Conservation (phyloP, 1,140 invertebrate genomes). For the Tribolium castaneum region DNA sequence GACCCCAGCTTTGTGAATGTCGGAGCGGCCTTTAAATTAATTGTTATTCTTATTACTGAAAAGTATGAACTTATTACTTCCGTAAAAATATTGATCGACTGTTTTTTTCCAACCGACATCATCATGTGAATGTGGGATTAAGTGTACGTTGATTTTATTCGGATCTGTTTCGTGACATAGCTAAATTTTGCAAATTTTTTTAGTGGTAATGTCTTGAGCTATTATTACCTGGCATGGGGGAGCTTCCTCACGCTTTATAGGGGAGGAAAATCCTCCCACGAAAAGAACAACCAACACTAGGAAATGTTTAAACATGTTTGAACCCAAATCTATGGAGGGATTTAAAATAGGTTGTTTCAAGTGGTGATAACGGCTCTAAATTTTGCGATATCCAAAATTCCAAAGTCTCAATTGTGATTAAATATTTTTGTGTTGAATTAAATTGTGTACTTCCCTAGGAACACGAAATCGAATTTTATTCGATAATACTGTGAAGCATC, state of each 20-base stretch:
- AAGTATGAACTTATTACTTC: conserved; percentile 65
- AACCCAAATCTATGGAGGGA: not conserved
- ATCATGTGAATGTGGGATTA: conserved; percentile 80
- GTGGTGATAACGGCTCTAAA: not conserved
- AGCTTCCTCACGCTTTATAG: not conserved
- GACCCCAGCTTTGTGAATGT: conserved; percentile 64
- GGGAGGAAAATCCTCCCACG: not conserved
- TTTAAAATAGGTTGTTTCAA: not conserved
- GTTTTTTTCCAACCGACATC: conserved; percentile 90
- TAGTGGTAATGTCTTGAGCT: not conserved
- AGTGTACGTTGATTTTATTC: conserved; percentile 75
- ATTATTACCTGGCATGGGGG: not conserved
- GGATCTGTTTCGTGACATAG: conserved; percentile 65
- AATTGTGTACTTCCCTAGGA: too few relatives aligned
- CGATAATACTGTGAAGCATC: not conserved
- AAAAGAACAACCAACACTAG: not conserved
- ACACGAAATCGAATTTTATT: not conserved
- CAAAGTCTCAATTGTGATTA: not conserved
- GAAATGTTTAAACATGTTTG: not conserved
- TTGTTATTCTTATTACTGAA: not conserved
- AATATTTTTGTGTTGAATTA: not conserved
- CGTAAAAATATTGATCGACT: conserved; percentile 84
- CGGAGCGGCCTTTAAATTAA: conserved; percentile 25
- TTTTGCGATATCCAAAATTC: not conserved
- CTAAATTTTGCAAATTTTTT: conserved; percentile 58